Evolutionary conservation across 2,888 invertebrate species (phyloP), one percentile per base, ranked within the genome.

Genomic region (Caenorhabditis sp.): DNA sequence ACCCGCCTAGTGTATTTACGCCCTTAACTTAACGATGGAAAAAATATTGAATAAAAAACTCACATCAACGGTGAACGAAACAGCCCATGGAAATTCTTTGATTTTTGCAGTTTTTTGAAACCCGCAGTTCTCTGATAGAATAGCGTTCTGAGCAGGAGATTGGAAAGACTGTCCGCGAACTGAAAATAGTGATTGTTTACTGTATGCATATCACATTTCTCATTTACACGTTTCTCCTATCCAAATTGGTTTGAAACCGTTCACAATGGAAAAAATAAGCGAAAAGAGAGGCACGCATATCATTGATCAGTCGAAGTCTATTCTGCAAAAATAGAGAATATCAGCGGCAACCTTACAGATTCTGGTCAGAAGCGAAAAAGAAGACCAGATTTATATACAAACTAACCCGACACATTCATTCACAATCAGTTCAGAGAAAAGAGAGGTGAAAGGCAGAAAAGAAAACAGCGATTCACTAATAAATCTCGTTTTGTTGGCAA

Each of bases 11-110:
- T 17, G 80, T 74, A 39, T 86, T 85, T 41, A 81, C 81, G 4
- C 83, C 83, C 80, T 82, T 52, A 56, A n/a, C n/a, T n/a, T n/a
- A n/a, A n/a, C n/a, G n/a, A n/a, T n/a, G n/a, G n/a, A n/a, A 66
- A 52, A 43, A 3, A 11, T 27, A 17, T 17, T 9, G 17, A 8
- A 13, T 6, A 5, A 8, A 9, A 43, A 43, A 41, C 66, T 46
- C 20, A 70, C 70, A 27, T 78, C 78, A 24, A 78, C 78, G 0
- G 70, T 73, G 50, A 78, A 78, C 5, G 86, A 85, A 1, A 87
- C 87, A 2, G 87, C 86, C 87, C 87, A 87, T 15, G 87, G 86
- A 37, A 77, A 79, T 5, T 77, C 58, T 35, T 74, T 74, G 22
- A 15, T 37, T 59, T 71, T 58, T 0, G 74, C 74, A 3, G 59